phyloP scores from a whole-genome alignment of 2,888 invertebrate species.

The Thelaira solivaga region DNA sequence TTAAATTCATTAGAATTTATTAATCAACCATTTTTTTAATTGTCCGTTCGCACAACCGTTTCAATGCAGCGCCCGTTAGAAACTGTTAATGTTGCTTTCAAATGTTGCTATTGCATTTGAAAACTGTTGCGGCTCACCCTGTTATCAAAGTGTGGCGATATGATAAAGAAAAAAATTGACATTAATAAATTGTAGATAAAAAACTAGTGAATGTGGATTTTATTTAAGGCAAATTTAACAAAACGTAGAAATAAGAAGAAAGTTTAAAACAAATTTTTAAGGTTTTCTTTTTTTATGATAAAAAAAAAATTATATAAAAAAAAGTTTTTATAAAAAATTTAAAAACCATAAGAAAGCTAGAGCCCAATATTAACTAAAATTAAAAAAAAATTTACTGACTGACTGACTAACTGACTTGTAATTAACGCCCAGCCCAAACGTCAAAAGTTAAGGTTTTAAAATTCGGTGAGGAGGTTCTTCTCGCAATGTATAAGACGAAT shows the following conservation, averaged over 20 bases:
- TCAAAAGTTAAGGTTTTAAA: no score
- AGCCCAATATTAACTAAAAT: no score
- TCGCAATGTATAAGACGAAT: no score
- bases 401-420: no score
- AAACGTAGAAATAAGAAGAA: neutral
- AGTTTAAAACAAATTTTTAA: no score
- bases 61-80: slow-evolving; percentile 50
- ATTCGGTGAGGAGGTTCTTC: no score
- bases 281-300: no score
- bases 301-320: no score
- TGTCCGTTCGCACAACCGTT: slow-evolving; percentile 55
- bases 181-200: slow-evolving; percentile 30
- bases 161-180: slow-evolving; percentile 10
- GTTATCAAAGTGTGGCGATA: slow-evolving; percentile 22
- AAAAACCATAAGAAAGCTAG: no score
- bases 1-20: neutral
- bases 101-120: neutral
- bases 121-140: slow-evolving; percentile 30
- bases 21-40: neutral
- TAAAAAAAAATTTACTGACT: no score
- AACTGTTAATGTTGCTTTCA: slow-evolving; percentile 43
- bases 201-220: slow-evolving; percentile 30
- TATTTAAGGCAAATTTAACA: neutral
- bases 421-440: no score
- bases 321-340: no score